Base-by-base conservation (phyloP, 2,888 invertebrate genomes). In the Caenorhabditis macrosperma region DNA sequence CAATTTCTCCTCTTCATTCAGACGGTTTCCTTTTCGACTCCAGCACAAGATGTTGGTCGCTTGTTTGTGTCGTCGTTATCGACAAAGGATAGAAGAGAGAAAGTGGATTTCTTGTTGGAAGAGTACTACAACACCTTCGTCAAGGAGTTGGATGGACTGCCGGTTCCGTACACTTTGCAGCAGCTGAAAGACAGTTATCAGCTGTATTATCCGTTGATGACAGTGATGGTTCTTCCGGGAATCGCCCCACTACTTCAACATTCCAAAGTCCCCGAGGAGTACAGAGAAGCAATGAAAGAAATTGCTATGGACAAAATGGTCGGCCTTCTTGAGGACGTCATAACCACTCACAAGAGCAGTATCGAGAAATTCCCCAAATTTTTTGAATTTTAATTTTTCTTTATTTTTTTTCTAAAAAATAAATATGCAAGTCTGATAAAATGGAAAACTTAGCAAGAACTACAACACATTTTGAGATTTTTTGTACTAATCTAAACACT, bases 41-140 rank as follows among this genome's bases (percentile, higher is more conserved):
- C 75, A 0, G 75, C 60, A 20, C 75, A 67, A 67, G 75, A 75
- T 24, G 54, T 75, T 15, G 67, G 67, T 5, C 20, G 75, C 15
- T 24, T 75, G 22, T 75, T 75, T 35, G 75, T 38, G n/a, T 22
- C 61, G 0, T 48, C 55, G 28, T 46, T 68, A 24, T 60, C 67
- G 0, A 48, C 59, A n/a, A 50, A 69, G 12, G 72, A 78, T 57
- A 52, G 78, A 46, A 67, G 67, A 41, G 61, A 71, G 22, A 66
- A 68, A 12, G 41, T n/a, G 2, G 72, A 74, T 28, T 46, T 48
- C 15, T 17, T 78, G 2, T 10, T 78, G 15, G 63, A 78, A 52
- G 50, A 60, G 46, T 78, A 78, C 57, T 78, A 78, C 35, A 57
- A 72, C 0, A 46, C 55, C 5, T 78, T 78, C 35, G 67, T 78